Percentiles rank a stretch among this genome's conserved stretches.
Evolutionary conservation across 2,113 vertebrate species (phyloP).

Genomic region (Axis porcinus): DNA sequence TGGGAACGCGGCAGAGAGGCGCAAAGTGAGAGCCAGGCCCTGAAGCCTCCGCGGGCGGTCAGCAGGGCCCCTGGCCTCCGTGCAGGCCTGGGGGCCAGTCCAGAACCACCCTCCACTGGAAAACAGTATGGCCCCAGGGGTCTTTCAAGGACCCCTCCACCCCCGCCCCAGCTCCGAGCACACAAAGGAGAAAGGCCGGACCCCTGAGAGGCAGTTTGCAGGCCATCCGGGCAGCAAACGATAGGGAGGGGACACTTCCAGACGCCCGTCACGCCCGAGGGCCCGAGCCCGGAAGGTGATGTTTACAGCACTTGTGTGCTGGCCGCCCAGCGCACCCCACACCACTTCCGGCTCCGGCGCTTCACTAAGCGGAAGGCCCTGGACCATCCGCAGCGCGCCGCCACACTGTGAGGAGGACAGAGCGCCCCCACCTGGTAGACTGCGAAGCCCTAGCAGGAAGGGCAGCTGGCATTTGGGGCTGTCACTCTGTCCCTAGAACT

Average conservation of each 20-base stretch:
- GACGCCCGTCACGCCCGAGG: neutral
- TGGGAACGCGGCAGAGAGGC: slow-evolving; percentile 63
- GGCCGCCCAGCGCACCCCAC: neutral
- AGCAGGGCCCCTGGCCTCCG: neutral
- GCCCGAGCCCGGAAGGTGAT: too few relatives aligned
- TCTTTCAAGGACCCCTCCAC: neutral
- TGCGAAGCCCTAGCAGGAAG: neutral
- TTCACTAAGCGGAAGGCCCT: neutral
- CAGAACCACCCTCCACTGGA: neutral
- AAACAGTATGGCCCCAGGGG: neutral
- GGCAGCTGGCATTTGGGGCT: neutral
- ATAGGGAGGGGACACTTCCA: neutral
- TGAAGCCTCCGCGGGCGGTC: neutral
- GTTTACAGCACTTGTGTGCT: neutral
- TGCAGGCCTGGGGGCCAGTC: neutral
- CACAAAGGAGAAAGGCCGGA: neutral
- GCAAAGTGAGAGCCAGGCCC: neutral
- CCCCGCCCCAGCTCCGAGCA: neutral
- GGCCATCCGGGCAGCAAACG: neutral
- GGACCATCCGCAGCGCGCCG: neutral
- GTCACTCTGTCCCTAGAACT: too few relatives aligned
- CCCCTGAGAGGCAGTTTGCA: neutral
- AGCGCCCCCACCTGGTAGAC: neutral
- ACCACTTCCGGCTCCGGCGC: neutral
- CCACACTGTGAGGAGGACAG: neutral